Evolutionary conservation across 1,140 invertebrate species (phyloP).

Genomic region (Metaphire vulgaris): DNA sequence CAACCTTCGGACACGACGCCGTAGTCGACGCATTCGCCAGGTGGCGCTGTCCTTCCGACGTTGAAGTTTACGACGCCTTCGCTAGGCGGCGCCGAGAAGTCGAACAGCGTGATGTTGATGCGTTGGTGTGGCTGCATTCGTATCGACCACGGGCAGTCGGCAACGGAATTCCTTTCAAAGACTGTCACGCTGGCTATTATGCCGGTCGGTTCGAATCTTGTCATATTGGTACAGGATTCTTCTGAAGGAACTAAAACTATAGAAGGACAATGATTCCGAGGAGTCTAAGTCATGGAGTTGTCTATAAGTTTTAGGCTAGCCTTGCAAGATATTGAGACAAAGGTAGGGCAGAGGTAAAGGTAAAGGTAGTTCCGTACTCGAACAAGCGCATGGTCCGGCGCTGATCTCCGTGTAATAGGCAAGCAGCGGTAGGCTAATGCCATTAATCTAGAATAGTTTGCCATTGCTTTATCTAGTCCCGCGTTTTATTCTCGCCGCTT

Average conservation of each 20-base stretch:
- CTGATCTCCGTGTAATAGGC: no score
- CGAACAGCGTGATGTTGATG: constrained; percentile 23
- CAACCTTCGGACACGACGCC: background rate
- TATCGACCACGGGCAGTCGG: constrained; percentile 14
- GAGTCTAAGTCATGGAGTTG: no score
- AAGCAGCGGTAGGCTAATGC: no score
- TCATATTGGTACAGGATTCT: background rate
- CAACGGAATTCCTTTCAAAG: background rate
- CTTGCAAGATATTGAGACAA: no score
- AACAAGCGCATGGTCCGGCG: no score
- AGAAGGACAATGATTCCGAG: no score
- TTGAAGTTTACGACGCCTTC: background rate
- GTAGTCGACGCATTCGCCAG: background rate
- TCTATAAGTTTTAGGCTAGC: no score
- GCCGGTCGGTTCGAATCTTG: background rate
- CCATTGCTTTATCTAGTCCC: no score
- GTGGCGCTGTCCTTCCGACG: background rate
- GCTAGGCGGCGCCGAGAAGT: constrained; percentile 18
- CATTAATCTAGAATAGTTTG: no score
- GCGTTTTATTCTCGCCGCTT: no score
- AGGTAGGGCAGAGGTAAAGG: no score
- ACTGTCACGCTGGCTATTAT: constrained; percentile 19
- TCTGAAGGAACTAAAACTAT: background rate
- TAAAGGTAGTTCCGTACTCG: no score
- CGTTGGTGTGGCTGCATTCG: constrained; percentile 14